phyloP scores from a whole-genome alignment of 2,113 vertebrate genomes.

The Progne subis region DNA sequence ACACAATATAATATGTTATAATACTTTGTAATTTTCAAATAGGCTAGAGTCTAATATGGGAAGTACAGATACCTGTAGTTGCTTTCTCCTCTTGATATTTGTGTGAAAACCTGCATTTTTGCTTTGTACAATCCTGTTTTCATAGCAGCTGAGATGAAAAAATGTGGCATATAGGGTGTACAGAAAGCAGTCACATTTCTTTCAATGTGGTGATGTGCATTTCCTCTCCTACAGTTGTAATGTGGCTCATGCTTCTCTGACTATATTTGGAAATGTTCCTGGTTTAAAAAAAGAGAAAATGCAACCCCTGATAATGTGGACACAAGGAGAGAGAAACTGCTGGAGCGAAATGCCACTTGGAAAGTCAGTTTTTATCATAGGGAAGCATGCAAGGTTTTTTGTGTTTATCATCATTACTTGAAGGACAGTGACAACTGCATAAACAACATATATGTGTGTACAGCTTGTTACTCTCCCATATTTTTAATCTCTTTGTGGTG shows the following conservation, averaged over 20 bases:
- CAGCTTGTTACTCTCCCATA: not conserved
- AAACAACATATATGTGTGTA: not conserved
- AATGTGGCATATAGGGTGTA: not conserved
- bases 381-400: not conserved
- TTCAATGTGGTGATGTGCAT: not conserved
- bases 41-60: not conserved
- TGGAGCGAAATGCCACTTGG: not conserved
- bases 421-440: not conserved
- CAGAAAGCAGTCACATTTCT: not conserved
- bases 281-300: not conserved
- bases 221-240: not conserved
- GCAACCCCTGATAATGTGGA: not conserved
- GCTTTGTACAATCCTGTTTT: not conserved
- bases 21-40: not conserved
- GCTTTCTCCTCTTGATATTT: not conserved
- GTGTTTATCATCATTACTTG: not conserved
- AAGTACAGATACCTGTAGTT: not conserved
- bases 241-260: not conserved
- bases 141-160: not conserved
- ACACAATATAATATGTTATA: not conserved
- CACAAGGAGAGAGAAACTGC: not conserved
- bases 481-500: not conserved
- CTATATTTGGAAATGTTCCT: conserved; percentile 26
- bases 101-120: not conserved
- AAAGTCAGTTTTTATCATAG: not conserved